Evolutionary conservation across 2,888 invertebrate species (phyloP).

Genomic region (Tenthredo notha): DNA sequence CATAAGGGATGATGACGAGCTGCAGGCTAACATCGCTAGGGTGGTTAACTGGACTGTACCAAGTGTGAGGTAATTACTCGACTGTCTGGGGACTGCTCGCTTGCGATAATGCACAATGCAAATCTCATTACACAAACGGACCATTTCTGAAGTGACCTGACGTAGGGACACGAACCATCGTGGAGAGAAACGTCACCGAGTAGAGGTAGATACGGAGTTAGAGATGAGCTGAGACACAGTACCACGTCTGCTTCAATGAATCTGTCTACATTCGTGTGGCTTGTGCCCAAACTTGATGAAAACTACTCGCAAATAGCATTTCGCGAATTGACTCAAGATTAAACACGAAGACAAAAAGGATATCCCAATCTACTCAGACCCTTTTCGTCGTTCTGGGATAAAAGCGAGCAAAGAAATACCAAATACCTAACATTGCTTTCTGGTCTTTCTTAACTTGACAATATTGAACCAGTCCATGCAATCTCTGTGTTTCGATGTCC

Average conservation of each 20-base stretch:
- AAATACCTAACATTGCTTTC: not conserved
- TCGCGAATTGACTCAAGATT: not conserved
- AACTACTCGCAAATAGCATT: constrained; percentile 58
- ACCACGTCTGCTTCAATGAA: not conserved
- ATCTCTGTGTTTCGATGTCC: no score
- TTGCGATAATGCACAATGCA: constrained; percentile 66
- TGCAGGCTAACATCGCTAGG: not conserved
- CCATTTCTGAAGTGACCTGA: constrained; percentile 56
- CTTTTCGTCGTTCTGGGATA: not conserved
- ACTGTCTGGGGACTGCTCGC: constrained; percentile 57
- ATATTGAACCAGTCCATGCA: not conserved
- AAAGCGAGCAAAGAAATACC: not conserved
- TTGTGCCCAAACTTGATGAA: constrained; percentile 65
- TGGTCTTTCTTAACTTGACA: not conserved
- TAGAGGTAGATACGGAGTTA: constrained; percentile 62
- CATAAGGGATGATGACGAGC: not conserved
- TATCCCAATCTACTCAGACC: not conserved
- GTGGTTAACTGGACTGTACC: constrained; percentile 47
- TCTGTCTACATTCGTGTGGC: constrained; percentile 46
- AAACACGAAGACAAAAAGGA: not conserved
- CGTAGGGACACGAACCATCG: constrained; percentile 53
- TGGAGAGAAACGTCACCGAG: constrained; percentile 60
- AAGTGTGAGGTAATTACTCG: constrained; percentile 60
- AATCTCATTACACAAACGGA: constrained; percentile 62
- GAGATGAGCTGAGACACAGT: constrained; percentile 58